These are phyloP conservation scores for Crotophaga sulcirostris DNA, from an alignment of 2,113 vertebrate species.

Conservation along the genomic window DNA sequence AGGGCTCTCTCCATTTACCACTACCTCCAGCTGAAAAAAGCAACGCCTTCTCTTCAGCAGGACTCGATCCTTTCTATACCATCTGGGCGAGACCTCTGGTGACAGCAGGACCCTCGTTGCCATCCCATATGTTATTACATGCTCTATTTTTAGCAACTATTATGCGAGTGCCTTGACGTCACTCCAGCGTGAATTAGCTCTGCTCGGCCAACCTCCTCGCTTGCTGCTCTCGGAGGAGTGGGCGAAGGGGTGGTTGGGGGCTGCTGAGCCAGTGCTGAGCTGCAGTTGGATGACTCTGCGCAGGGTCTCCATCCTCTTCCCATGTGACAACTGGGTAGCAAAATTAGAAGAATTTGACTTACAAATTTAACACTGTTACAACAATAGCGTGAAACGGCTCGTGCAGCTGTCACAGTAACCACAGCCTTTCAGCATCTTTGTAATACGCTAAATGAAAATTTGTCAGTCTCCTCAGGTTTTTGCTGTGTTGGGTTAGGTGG, in stretches of 20 bases:
- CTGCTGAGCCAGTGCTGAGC: constrained; percentile 25
- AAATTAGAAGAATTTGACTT: neutral
- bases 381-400: neutral
- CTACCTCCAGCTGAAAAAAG: constrained; percentile 18
- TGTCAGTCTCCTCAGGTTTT: constrained; percentile 10
- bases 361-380: neutral
- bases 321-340: neutral
- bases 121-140: neutral
- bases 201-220: constrained; percentile 49
- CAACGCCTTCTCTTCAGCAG: neutral
- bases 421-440: neutral
- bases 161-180: constrained; percentile 76
- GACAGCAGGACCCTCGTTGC: constrained; percentile 9
- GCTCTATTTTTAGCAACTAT: constrained; percentile 81
- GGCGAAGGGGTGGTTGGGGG: neutral
- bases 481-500: neutral
- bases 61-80: neutral
- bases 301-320: neutral
- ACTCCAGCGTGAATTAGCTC: constrained; percentile 59
- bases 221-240: constrained; percentile 1
- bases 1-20: neutral
- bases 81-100: neutral
- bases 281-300: constrained; percentile 39
- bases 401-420: neutral
- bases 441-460: neutral